Evolutionary conservation across 2,797 vertebrate genomes (phyloP), one percentile per base, ranked within the genome.

Genomic region (Oreortyx pictus): DNA sequence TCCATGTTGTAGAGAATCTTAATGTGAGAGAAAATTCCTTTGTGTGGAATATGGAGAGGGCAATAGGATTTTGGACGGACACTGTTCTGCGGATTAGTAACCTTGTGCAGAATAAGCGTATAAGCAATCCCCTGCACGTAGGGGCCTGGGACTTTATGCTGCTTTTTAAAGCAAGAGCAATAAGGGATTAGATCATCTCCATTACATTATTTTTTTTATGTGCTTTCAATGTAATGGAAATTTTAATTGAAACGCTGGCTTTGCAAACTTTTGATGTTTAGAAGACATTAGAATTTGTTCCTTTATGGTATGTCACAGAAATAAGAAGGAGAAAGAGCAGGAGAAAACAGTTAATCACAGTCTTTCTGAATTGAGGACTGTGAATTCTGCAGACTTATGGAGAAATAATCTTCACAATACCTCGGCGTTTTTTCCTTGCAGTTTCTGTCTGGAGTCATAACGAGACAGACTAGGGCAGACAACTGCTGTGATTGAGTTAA

Each of bases 1-100:
- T n/a, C 19, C 57, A 54, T 0, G 1, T 19, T 11, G 23, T 11
- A 0, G 0, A 81, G 33, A 83, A 57, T 46, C n/a, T 68, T 68
- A 22, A 43, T 24, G 10, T 13, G 17, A 33, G 41, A 92, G 66
- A 62, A 91, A 31, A 73, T 27, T 16, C 24, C 15, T 66, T 73
- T 76, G 46, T 68, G 24, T 24, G 35, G n/a, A 50, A 39, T 73
- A 59, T 2, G 23, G 44, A 62, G 72, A 70, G 23, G 37, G 27
- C 67, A 70, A 4, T n/a, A n/a, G 33, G 35, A 31, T 88, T 94
- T 86, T 46, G 25, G 47, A 41, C 41, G 35, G 47, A 25, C 14
- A 49, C 46, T 77, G 0, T 49, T 83, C 39, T 2, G 1, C 19
- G 29, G 31, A 17, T 83, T 77, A 35, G 47, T 49, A 82, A 60